phyloP scores from a whole-genome alignment of 2,797 vertebrate species.

The Tympanoctomys barrerae region DNA sequence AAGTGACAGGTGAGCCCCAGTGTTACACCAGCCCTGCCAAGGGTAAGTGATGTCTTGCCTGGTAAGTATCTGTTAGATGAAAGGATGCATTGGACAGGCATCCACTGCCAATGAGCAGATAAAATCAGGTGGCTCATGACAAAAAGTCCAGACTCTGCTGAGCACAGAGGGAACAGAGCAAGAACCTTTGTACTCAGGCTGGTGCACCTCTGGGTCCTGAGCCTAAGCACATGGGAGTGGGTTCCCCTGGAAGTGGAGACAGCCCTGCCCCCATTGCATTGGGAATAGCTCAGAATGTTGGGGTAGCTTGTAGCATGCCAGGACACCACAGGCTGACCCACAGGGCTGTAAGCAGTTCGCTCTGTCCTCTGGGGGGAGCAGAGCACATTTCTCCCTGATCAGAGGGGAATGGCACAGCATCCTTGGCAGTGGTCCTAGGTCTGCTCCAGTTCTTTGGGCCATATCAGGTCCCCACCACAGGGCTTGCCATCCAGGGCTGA shows the following conservation, averaged over 20 bases:
- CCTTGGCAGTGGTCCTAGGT: background rate
- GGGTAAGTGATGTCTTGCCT: background rate
- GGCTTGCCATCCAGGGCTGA: background rate
- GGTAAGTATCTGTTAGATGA: conserved; percentile 7
- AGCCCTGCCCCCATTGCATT: background rate
- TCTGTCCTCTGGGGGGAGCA: background rate
- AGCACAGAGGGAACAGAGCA: background rate
- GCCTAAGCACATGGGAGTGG: background rate
- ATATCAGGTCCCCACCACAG: background rate
- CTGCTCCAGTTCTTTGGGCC: background rate
- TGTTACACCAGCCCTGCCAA: background rate
- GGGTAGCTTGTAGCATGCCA: background rate
- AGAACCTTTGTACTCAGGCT: background rate
- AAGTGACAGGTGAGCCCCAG: background rate
- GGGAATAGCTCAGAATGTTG: background rate
- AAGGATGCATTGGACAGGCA: background rate
- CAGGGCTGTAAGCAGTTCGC: background rate
- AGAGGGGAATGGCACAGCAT: background rate
- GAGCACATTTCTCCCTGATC: too few species aligned
- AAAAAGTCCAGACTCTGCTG: background rate
- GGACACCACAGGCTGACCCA: background rate
- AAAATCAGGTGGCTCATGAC: background rate
- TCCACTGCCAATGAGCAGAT: background rate
- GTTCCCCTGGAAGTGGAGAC: background rate
- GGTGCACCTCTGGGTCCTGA: background rate